A percentile compares a stretch with the other conserved stretches of the same genome.
Evolutionary conservation across 2,888 invertebrate genomes (phyloP).

Genomic region (Lamproptera curius): DNA sequence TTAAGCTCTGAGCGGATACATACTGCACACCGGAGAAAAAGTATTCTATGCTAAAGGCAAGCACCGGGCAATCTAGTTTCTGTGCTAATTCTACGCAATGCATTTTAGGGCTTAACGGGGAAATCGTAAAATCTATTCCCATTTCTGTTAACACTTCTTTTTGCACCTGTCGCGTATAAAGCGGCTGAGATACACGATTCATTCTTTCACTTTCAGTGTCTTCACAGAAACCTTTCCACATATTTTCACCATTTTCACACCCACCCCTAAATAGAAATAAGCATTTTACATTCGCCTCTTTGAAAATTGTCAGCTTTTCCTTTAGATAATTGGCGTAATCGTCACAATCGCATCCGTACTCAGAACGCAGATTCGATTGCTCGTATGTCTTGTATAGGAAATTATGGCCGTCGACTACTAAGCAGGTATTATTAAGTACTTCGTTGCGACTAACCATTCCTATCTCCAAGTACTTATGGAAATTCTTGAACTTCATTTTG

Average conservation of each 20-base stretch:
- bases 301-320: background rate
- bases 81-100: conserved; percentile 38
- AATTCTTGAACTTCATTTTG: conserved; percentile 1
- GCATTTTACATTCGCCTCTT: conserved; percentile 9
- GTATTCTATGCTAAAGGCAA: conserved; percentile 35
- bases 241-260: background rate
- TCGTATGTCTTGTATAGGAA: conserved; percentile 9
- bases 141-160: conserved; percentile 37
- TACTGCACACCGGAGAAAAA: conserved; percentile 34
- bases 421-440: background rate
- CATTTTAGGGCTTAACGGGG: conserved; percentile 33
- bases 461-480: background rate
- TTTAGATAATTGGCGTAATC: background rate
- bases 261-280: conserved; percentile 12
- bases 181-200: conserved; percentile 21
- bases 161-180: conserved; percentile 31
- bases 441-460: background rate
- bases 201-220: background rate
- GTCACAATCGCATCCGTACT: conserved; percentile 16
- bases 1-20: conserved; percentile 27
- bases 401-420: conserved; percentile 18
- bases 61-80: conserved; percentile 34
- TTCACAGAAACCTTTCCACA: no score
- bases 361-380: background rate
- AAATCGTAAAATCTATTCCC: conserved; percentile 31